Evolutionary conservation across 2,797 vertebrate genomes (phyloP), one percentile per base, ranked within the genome.

Genomic region (Passerculus sandwichensis): DNA sequence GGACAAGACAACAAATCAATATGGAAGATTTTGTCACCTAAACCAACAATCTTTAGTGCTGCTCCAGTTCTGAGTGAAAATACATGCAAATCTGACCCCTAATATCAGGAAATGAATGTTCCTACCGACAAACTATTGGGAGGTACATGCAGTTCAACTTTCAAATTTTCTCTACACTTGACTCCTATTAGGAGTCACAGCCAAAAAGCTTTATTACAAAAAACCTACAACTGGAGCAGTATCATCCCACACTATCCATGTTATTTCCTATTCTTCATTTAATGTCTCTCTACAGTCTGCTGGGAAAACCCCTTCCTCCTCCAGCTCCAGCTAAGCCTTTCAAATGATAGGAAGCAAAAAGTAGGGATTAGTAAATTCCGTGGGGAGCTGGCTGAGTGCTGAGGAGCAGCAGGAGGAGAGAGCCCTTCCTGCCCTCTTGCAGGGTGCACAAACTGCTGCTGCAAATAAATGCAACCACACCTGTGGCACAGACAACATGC

Each of bases 161-260:
- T 3, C 8, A 51, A 12, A 11, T 53, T 20, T 64, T 78, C 48
- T 84, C 32, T 54, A 13, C 0, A 0, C 10, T 59, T 45, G 27
- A 47, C 7, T 80, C 40, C 27, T 27, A 34, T 15, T 12, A 84
- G 15, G 19, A 79, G 25, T 36, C 51, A 70, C 26, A 67, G n/a
- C 6, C 29, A 70, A 48, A 47, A 56, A 48, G 23, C 30, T 57
- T 36, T 16, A 66, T 22, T 21, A 45, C 29, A 42, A 65, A 36
- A 30, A 10, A 0, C 3, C 7, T 48, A 20, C 7, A 70, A 26
- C 0, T 36, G 27, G 56, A 32, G 12, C 11, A 9, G 9, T 30
- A 40, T 34, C 13, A 73, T 29, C 44, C n/a, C 25, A 36, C 1
- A 44, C 15, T 29, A 85, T 15, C 45, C 10, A 13, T 13, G 20